Base-by-base conservation (phyloP, 2,888 invertebrate genomes). In the Hylaea fasciaria region DNA sequence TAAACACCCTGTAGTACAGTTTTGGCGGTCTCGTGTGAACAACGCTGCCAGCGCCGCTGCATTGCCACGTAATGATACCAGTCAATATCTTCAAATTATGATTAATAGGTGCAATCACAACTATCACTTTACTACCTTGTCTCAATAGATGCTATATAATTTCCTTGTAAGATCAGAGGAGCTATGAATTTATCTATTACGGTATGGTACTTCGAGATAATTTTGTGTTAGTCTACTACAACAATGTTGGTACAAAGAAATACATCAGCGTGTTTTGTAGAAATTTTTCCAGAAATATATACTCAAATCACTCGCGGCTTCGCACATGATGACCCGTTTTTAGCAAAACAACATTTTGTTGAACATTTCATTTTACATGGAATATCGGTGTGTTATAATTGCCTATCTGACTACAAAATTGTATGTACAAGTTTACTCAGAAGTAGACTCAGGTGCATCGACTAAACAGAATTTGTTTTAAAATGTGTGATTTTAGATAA, bases 81-180 rank as follows among this genome's bases (percentile, higher is more conserved):
- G 80, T 89, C 89, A 90, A 89, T 90, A 86, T 85, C 78, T 81
- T 83, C 82, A 90, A 89, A 91, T 89, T 91, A 83, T 90, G 89
- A 91, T 90, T 90, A 83, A 90, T 90, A 78, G 76, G 70, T 40
- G 12, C 61, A 52, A 52, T 53, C 61, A 62, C 56, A n/a, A 52
- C 47, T 51, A 12, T 47, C 48, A 48, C 28, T 52, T 57, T 44
- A 44, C 28, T 17, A 45, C 50, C 29, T 40, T 50, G 45, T 57
- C 50, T 16, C 3, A 0, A 28, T 54, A 39, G 2, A 28, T 47
- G 9, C 40, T 40, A 22, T 29, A 40, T 14, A 40, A 46, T 29
- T 22, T 35, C 7, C 35, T 12, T 17, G 5, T 16, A n/a, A 45
- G 16, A 9, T 12, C 14, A n/a, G 3, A 32, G 2, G n/a, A 11